phyloP scores from a whole-genome alignment of 2,113 vertebrate species.

The Microcebus griseorufus region DNA sequence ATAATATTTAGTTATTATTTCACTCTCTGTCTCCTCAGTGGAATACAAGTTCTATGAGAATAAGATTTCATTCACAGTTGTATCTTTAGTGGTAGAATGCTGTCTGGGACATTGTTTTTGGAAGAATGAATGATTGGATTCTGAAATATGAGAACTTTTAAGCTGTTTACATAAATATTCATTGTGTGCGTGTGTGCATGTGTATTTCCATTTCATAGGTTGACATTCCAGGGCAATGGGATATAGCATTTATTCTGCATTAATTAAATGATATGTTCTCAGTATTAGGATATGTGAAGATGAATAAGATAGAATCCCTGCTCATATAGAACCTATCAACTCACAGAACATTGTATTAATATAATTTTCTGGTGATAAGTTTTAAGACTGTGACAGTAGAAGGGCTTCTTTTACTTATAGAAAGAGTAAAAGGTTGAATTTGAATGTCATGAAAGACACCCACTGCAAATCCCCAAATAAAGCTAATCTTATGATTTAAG shows the following conservation, averaged over 20 bases:
- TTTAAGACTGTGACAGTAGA: neutral
- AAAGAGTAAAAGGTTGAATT: neutral
- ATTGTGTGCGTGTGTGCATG: neutral
- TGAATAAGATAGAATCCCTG: neutral
- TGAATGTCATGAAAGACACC: neutral
- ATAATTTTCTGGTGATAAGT: neutral
- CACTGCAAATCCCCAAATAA: neutral
- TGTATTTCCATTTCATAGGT: neutral
- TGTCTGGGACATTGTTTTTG: neutral
- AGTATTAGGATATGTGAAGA: neutral
- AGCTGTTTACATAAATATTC: neutral
- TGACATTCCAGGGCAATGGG: neutral
- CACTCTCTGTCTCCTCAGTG: neutral
- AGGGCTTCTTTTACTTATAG: neutral
- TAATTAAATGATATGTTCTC: neutral
- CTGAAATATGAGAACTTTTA: neutral
- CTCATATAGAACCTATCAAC: neutral
- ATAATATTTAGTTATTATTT: constrained; percentile 26
- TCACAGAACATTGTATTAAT: neutral
- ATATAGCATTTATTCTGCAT: neutral
- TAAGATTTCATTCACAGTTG: neutral
- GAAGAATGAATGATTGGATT: neutral
- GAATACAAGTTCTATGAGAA: neutral
- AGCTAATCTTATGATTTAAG: neutral
- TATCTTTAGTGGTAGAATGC: neutral